Conservation (phyloP, 2,888 invertebrate genomes). For the Drosophila nr. fundita region DNA sequence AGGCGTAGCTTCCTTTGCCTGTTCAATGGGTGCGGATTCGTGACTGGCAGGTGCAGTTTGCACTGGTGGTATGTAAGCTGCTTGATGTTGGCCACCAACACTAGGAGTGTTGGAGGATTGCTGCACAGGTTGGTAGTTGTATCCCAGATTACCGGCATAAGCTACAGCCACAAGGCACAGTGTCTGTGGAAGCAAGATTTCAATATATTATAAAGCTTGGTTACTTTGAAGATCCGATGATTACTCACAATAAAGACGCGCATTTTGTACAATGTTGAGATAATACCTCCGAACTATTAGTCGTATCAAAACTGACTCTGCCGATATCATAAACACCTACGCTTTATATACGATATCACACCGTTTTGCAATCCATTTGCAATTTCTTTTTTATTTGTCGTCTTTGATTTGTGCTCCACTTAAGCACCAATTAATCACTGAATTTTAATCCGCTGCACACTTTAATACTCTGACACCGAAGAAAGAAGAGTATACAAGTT, state of each 20-base stretch:
- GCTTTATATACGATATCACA: conserved; percentile 59
- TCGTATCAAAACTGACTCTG: conserved; percentile 58
- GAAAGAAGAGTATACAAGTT: neutral
- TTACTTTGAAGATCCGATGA: neutral
- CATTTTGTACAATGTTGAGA: conserved; percentile 55
- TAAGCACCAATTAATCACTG: conserved; percentile 30
- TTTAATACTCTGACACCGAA: conserved; percentile 3
- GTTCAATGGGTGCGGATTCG: conserved; percentile 26
- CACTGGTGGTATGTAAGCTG: conserved; percentile 38
- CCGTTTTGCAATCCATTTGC: conserved; percentile 35
- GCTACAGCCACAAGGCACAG: conserved; percentile 67
- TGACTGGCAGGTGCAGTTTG: conserved; percentile 9
- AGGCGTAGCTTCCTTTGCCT: conserved; percentile 48
- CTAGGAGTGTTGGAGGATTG: conserved; percentile 54
- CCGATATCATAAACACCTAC: conserved; percentile 52
- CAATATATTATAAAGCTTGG: neutral
- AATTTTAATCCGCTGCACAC: conserved; percentile 34
- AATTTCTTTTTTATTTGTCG: conserved; percentile 28
- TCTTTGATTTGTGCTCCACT: conserved; percentile 54
- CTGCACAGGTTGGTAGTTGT: conserved; percentile 73
- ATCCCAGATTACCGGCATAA: conserved; percentile 67
- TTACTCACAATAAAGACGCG: conserved; percentile 73
- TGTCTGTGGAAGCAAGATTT: conserved; percentile 27
- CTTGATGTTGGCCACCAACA: conserved; percentile 34
- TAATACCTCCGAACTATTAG: conserved; percentile 53